Conservation (phyloP, 2,113 vertebrate genomes). For the Polypterus bichir region DNA sequence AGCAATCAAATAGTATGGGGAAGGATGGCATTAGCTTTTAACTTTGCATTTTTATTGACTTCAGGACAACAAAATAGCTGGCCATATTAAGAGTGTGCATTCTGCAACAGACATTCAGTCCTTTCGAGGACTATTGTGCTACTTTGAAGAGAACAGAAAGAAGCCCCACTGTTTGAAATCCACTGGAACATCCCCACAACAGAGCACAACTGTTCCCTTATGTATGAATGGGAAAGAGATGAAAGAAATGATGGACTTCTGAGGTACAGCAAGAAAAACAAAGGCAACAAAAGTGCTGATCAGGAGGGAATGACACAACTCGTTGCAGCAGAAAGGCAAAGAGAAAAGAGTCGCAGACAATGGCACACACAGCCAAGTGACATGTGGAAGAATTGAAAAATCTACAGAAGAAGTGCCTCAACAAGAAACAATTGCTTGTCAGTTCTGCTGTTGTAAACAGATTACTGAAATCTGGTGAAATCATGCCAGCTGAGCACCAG, state of each 20-base stretch:
- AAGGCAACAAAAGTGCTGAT: slow-evolving; percentile 99
- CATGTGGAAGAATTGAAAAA: slow-evolving; percentile 95
- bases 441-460: slow-evolving; percentile 68
- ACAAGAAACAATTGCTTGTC: slow-evolving; percentile 76
- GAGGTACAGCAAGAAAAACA: slow-evolving; percentile 91
- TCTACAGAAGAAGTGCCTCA: slow-evolving; percentile 84
- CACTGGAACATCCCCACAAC: slow-evolving; percentile 98
- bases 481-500: slow-evolving; percentile 23
- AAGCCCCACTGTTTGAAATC: slow-evolving; percentile 98
- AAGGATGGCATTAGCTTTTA: slow-evolving; percentile 59
- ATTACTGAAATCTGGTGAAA: slow-evolving; percentile 50
- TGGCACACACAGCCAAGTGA: slow-evolving; percentile 85
- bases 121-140: slow-evolving; percentile 79
- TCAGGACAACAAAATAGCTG: slow-evolving; percentile 96
- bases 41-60: slow-evolving; percentile 99
- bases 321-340: slow-evolving; percentile 67
- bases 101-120: slow-evolving; percentile 92
- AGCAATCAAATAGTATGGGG: slow-evolving; percentile 19
- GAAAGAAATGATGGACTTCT: slow-evolving; percentile 98
- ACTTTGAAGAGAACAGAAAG: slow-evolving; percentile 92
- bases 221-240: slow-evolving; percentile 97
- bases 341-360: slow-evolving; percentile 74
- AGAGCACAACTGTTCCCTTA: slow-evolving; percentile 98
- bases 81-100: slow-evolving; percentile 88
- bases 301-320: slow-evolving; percentile 95